phyloP scores from a whole-genome alignment of 2,888 invertebrate genomes.

The Plagodis dolabraria region DNA sequence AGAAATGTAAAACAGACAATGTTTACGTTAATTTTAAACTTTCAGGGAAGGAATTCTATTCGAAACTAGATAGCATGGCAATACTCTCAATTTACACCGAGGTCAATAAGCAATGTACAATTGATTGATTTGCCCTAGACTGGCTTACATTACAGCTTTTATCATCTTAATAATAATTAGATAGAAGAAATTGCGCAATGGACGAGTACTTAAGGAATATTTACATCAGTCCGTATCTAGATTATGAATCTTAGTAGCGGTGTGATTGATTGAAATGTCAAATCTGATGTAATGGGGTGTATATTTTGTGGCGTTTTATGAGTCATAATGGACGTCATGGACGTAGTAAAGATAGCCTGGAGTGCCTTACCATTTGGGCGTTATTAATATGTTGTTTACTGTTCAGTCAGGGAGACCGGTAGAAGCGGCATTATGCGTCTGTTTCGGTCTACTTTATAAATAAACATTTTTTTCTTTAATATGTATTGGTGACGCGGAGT shows the following conservation, averaged over 20 bases:
- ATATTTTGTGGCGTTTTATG: slow-evolving; percentile 17
- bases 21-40: no score
- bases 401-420: neutral
- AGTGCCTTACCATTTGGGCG: neutral
- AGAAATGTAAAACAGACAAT: no score
- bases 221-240: neutral
- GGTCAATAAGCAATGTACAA: neutral
- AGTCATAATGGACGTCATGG: slow-evolving; percentile 17
- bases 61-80: no score
- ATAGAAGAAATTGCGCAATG: slow-evolving; percentile 8
- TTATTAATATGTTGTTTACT: neutral
- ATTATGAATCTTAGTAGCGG: slow-evolving; percentile 4
- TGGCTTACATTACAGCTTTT: slow-evolving; percentile 9
- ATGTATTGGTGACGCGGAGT: no score
- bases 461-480: no score
- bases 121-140: neutral
- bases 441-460: no score
- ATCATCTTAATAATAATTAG: neutral
- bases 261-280: slow-evolving; percentile 29
- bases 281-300: slow-evolving; percentile 15
- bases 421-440: no score
- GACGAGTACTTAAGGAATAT: neutral
- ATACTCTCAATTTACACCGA: no score
- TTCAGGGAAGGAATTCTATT: no score
- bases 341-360: slow-evolving; percentile 8